phyloP scores from a whole-genome alignment of 2,113 vertebrate genomes.

The Crotophaga sulcirostris region DNA sequence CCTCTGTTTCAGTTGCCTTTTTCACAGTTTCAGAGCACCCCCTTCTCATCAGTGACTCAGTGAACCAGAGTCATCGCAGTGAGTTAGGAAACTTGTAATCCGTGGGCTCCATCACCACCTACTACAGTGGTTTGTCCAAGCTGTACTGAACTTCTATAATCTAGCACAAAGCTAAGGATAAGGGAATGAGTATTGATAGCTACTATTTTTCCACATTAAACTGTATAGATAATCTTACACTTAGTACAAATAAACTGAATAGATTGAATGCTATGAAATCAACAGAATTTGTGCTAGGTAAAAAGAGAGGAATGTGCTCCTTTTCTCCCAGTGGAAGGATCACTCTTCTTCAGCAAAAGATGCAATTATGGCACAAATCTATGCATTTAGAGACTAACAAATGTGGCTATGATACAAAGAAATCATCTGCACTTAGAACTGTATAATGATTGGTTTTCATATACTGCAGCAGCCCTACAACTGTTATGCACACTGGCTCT shows the following conservation, averaged over 20 bases:
- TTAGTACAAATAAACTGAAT: neutral
- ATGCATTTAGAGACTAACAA: neutral
- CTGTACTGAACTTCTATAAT: neutral
- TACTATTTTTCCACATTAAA: neutral
- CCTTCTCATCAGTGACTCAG: neutral
- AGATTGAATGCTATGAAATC: neutral
- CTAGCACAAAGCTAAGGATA: neutral
- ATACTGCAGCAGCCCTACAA: neutral
- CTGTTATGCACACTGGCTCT: neutral
- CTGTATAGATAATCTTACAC: neutral
- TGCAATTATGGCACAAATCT: neutral
- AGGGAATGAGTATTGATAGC: neutral
- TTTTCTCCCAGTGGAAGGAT: neutral
- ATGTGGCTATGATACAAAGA: neutral
- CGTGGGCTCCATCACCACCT: neutral
- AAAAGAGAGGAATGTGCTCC: neutral
- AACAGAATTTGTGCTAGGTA: neutral
- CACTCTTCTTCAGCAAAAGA: neutral
- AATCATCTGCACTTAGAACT: neutral
- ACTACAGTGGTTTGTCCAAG: neutral
- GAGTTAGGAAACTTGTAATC: neutral
- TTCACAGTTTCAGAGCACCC: neutral
- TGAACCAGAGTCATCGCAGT: neutral
- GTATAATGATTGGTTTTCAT: neutral
- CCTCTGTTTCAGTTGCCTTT: neutral